Base-by-base conservation (phyloP, 2,888 invertebrate genomes). In the Perizoma affinitatum region DNA sequence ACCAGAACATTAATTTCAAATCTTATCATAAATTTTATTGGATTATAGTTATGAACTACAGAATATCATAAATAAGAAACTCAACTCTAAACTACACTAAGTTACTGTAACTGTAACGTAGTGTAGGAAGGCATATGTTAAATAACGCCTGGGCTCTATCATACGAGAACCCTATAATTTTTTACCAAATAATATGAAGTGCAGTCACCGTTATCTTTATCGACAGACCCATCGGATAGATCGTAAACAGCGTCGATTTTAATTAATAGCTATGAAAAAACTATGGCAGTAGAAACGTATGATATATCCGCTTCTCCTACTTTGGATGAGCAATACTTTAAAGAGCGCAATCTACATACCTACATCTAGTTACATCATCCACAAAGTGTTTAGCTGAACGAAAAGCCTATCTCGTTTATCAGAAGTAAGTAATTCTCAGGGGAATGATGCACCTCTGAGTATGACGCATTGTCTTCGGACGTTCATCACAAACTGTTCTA, bases 391-490 rank as follows among this genome's bases (percentile, higher is more conserved):
- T 70, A 66, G 55, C 63, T 68, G 66, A 72, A 72, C 66, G 44
- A 64, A 71, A 68, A 73, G 55, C 72, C 73, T 75, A 75, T 73
- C 71, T 73, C 66, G 68, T 71, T 71, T 63, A 74, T 59, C 67
- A 67, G 64, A 57, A 54, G 61, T 59, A 61, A 67, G 67, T 68
- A 74, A 77, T 78, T 76, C 69, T 75, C 65, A 68, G 63, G 66
- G 49, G 68, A 72, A 69, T 75, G 78, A 81, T 75, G 79, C 80
- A 79, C 78, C 1, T 22, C 22, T 22, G 77, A 76, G 71, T 76
- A 80, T 80, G 83, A 82, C 82, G 80, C 81, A 82, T 77, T 79
- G 79, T 79, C 73, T 74, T 71, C 67, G 64, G 74, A 70, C 74
- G 72, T 77, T 76, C 78, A 80, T 82, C 83, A 81, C 80, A 76